Evolutionary conservation across 2,888 invertebrate species (phyloP).

Genomic region (Emmelina monodactyla): DNA sequence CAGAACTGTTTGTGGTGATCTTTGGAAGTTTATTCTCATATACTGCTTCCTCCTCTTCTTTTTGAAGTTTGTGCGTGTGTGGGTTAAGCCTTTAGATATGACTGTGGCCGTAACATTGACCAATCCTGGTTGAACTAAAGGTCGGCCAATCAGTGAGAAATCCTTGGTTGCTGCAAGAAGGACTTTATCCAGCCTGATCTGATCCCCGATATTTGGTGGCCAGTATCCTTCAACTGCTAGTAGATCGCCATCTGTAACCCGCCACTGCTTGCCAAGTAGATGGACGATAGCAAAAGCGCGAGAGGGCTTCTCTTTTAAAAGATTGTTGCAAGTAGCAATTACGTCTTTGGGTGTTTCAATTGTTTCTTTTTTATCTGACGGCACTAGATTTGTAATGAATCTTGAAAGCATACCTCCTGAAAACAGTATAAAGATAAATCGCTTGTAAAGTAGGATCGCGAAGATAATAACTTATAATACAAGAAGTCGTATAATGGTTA

Average conservation of each 20-base stretch:
- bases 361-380: conserved; percentile 25
- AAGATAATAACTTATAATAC: conserved; percentile 1
- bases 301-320: conserved; percentile 65
- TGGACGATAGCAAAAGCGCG: conserved; percentile 85
- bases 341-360: conserved; percentile 53
- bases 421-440: conserved; percentile 18
- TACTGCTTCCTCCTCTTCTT: conserved; percentile 81
- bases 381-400: conserved; percentile 33
- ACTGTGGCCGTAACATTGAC: conserved; percentile 82
- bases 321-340: conserved; percentile 69
- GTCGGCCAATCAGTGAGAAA: conserved; percentile 83
- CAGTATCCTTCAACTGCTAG: conserved; percentile 83
- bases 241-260: conserved; percentile 85
- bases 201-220: conserved; percentile 83
- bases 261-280: conserved; percentile 83
- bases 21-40: conserved; percentile 75
- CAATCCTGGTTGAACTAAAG: conserved; percentile 76
- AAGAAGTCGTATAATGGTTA: background rate
- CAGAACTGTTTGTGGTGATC: conserved; percentile 75
- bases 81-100: conserved; percentile 83
- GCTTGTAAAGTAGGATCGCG: background rate
- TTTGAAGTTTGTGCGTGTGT: conserved; percentile 79
- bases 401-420: conserved; percentile 44
- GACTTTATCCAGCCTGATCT: conserved; percentile 84
- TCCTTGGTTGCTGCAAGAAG: conserved; percentile 79